Conservation (phyloP, 1,140 invertebrate species). For the Paralvinella palmiformis region DNA sequence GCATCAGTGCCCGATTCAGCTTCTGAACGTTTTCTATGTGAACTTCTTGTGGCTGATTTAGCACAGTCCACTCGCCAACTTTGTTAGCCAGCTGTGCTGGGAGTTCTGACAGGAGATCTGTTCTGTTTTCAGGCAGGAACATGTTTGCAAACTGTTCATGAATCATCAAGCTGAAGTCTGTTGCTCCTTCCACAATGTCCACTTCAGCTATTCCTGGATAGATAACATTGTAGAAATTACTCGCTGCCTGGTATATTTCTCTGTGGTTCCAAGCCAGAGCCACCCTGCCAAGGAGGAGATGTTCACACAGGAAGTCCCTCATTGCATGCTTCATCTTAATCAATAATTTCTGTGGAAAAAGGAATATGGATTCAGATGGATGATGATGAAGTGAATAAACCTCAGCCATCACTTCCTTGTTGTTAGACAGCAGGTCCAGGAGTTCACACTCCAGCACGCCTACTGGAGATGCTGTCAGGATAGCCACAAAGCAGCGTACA, state of each 20-base stretch:
- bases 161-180: conserved; percentile 3
- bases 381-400: background rate
- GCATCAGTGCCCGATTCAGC: background rate
- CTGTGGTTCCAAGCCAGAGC: conserved; percentile 4
- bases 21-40: background rate
- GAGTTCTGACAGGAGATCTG: background rate
- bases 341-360: background rate
- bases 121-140: background rate
- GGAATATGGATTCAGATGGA: background rate
- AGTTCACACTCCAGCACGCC: conserved; percentile 10
- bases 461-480: background rate
- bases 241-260: background rate
- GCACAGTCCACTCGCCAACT: background rate
- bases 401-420: conserved; percentile 10
- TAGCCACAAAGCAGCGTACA: conserved; percentile 5
- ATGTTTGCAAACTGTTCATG: conserved; percentile 12
- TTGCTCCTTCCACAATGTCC: background rate
- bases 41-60: background rate
- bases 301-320: conserved; percentile 1
- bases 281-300: background rate
- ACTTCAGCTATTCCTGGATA: conserved; percentile 3
- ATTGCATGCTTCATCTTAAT: background rate
- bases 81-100: no score
- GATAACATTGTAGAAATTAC: conserved; percentile 10
- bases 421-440: background rate